Conservation (phyloP, 2,113 vertebrate species). For the Nesoenas mayeri region DNA sequence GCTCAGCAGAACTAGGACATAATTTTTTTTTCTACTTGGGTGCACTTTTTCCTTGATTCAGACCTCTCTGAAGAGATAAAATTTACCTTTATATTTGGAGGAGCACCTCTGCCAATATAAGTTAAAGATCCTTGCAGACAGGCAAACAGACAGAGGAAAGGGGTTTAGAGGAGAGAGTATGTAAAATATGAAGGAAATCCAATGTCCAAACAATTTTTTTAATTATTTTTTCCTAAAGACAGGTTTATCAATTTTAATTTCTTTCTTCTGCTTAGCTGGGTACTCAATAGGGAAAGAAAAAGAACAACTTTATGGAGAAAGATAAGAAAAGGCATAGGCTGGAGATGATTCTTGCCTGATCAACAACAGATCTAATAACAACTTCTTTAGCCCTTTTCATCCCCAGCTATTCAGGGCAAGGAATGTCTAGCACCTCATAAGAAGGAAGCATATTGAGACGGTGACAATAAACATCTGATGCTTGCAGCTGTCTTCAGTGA, state of each 20-base stretch:
- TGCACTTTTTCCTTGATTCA: not conserved
- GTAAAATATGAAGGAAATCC: not conserved
- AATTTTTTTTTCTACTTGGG: not conserved
- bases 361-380: not conserved
- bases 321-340: not conserved
- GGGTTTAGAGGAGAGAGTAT: not conserved
- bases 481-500: not conserved
- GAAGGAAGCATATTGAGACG: not conserved
- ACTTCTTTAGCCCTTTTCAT: not conserved
- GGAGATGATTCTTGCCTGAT: not conserved
- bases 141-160: not conserved
- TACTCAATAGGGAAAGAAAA: not conserved
- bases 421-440: not conserved
- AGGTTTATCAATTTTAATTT: not conserved
- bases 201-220: fast-evolving
- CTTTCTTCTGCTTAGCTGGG: not conserved
- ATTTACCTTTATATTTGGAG: not conserved
- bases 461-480: not conserved
- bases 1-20: not conserved
- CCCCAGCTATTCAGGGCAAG: not conserved
- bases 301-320: not conserved
- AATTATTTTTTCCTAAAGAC: not conserved
- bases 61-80: not conserved
- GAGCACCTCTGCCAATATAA: not conserved
- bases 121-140: not conserved